phyloP scores from a whole-genome alignment of 2,797 vertebrate genomes.

The Danio jaintianensis region DNA sequence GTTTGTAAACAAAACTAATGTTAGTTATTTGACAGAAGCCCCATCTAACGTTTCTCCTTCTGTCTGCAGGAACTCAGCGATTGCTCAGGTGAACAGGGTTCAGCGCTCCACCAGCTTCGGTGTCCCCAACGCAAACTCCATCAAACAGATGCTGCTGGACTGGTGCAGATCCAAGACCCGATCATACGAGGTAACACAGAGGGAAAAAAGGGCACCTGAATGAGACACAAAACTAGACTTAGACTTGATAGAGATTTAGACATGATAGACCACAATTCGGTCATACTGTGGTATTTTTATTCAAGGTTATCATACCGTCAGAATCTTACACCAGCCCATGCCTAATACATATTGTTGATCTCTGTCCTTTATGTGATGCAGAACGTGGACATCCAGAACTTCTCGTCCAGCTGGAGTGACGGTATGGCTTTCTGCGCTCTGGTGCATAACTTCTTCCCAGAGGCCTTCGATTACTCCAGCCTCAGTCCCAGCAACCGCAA shows the following conservation, averaged over 20 bases:
- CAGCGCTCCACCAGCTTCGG: slow-evolving; percentile 93
- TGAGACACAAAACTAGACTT: not conserved
- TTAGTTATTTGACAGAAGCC: not conserved
- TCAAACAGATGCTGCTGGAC: slow-evolving; percentile 98
- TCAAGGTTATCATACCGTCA: too few species aligned
- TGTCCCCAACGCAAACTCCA: slow-evolving; percentile 94
- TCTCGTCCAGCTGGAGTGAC: slow-evolving; percentile 97
- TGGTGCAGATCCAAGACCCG: slow-evolving; percentile 98
- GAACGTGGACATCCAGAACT: slow-evolving; percentile 98
- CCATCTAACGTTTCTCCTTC: not conserved
- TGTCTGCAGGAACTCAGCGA: slow-evolving; percentile 69
- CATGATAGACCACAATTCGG: too few species aligned
- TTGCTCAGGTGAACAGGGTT: slow-evolving; percentile 79
- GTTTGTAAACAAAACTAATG: too few species aligned
- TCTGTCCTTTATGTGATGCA: slow-evolving; percentile 62
- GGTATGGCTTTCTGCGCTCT: slow-evolving; percentile 98
- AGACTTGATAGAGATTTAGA: too few species aligned
- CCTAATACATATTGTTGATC: not conserved
- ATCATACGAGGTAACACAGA: slow-evolving; percentile 86
- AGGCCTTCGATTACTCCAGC: slow-evolving; percentile 91
- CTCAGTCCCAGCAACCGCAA: slow-evolving; percentile 92
- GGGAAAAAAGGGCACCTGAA: not conserved
- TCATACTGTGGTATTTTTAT: too few species aligned
- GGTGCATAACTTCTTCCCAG: slow-evolving; percentile 97
- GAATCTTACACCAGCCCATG: too few species aligned